phyloP scores from a whole-genome alignment of 2,888 invertebrate genomes.

The Clepsis dumicolana region DNA sequence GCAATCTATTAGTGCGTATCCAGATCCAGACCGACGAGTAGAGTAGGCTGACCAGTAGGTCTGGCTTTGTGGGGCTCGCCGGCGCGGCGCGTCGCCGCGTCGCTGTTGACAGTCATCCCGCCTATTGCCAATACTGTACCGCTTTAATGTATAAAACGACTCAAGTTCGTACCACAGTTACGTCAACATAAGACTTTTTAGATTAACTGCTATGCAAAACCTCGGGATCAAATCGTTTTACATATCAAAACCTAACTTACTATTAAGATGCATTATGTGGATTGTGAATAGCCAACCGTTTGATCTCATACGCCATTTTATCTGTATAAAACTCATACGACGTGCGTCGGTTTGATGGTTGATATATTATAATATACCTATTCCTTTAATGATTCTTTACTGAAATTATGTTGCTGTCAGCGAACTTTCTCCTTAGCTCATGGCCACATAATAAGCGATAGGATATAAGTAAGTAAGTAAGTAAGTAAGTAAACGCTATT shows the following conservation, averaged over 20 bases:
- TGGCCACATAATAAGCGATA: neutral
- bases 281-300: neutral
- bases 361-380: constrained; percentile 34
- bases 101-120: constrained; percentile 60
- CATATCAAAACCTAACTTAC: neutral
- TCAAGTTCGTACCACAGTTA: neutral
- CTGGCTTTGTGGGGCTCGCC: constrained; percentile 45
- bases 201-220: neutral
- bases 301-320: neutral
- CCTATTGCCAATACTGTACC: constrained; percentile 1
- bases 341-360: neutral
- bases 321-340: neutral
- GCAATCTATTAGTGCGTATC: constrained; percentile 41
- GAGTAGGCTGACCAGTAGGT: constrained; percentile 30
- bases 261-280: neutral
- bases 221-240: neutral
- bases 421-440: constrained; percentile 4
- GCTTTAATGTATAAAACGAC: neutral
- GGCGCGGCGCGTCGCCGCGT: constrained; percentile 60
- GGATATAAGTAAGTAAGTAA: no score
- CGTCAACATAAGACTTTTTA: neutral
- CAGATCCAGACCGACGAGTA: constrained; percentile 35
- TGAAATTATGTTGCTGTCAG: constrained; percentile 8
- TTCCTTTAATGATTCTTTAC: constrained; percentile 15
- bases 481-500: no score